A percentile compares a stretch with the other conserved stretches of the same genome.
Evolutionary conservation across 2,113 vertebrate species (phyloP).

Genomic region (Hippoglossus stenolepis): DNA sequence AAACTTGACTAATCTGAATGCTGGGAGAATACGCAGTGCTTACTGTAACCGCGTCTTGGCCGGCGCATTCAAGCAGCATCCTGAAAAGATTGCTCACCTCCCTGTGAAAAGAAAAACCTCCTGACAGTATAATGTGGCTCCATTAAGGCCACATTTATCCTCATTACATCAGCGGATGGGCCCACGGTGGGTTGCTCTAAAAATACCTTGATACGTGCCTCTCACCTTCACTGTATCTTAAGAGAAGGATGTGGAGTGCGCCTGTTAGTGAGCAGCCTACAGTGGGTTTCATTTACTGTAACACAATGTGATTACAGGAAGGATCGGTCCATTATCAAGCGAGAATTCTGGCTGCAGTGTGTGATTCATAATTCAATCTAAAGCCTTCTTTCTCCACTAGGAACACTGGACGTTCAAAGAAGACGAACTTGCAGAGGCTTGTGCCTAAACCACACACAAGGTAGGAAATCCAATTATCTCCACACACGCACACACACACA

Average conservation of each 20-base stretch:
- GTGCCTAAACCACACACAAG: conserved; percentile 89
- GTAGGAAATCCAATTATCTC: conserved; percentile 80
- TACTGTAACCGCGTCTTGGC: conserved; percentile 19
- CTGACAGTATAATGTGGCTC: conserved; percentile 46
- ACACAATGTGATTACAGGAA: conserved; percentile 26
- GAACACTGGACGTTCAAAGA: conserved; percentile 90
- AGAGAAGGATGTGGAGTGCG: conserved; percentile 5
- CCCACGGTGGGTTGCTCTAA: conserved; percentile 51
- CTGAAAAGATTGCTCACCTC: background rate
- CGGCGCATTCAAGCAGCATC: too few species aligned
- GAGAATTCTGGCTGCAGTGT: background rate
- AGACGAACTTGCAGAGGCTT: conserved; percentile 87
- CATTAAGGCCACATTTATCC: conserved; percentile 65
- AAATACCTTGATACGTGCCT: conserved; percentile 46
- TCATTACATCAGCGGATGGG: conserved; percentile 71
- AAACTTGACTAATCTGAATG: background rate
- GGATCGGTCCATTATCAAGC: conserved; percentile 17
- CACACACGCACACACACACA: background rate
- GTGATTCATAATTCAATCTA: conserved; percentile 47
- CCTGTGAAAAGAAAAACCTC: conserved; percentile 31
- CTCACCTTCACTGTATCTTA: conserved; percentile 51
- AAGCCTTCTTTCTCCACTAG: conserved; percentile 79
- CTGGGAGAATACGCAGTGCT: background rate
- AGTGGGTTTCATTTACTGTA: conserved; percentile 10
- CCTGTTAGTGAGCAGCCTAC: conserved; percentile 2